Evolutionary conservation across 1,140 invertebrate species (phyloP).

Genomic region (Physella acuta): DNA sequence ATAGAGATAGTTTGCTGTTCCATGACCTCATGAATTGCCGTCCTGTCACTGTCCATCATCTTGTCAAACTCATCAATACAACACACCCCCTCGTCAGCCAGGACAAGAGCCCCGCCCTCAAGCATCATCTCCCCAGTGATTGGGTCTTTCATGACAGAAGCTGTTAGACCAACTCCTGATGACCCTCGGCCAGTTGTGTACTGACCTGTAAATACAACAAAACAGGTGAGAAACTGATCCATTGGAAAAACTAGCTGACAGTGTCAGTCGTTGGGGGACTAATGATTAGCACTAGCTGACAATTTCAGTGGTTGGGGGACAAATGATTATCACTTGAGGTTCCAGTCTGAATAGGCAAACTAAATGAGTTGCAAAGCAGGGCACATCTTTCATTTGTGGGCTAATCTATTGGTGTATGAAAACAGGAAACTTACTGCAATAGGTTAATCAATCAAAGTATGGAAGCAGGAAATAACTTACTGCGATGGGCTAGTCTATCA

Average conservation of each 20-base stretch:
- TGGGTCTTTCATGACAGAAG: conserved; percentile 96
- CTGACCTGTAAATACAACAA: conserved; percentile 67
- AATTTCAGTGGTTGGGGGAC: too few relatives aligned
- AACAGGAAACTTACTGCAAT: conserved; percentile 79
- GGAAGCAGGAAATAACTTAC: too few relatives aligned
- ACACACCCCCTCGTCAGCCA: conserved; percentile 96
- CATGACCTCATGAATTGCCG: conserved; percentile 98
- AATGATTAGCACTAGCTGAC: too few relatives aligned
- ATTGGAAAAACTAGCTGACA: too few relatives aligned
- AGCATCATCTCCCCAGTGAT: conserved; percentile 95
- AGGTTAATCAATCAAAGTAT: too few relatives aligned
- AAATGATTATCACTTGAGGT: too few relatives aligned
- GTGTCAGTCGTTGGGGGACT: too few relatives aligned
- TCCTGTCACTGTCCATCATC: conserved; percentile 93
- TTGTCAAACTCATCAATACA: conserved; percentile 99
- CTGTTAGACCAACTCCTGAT: conserved; percentile 96
- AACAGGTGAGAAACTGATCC: too few relatives aligned
- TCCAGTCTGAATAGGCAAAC: too few relatives aligned
- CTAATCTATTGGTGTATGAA: too few relatives aligned
- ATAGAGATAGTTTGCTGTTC: conserved; percentile 99
- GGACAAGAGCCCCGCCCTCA: conserved; percentile 95
- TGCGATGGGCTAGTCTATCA: conserved; percentile 86
- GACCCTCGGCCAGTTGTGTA: conserved; percentile 97
- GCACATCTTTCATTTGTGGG: too few relatives aligned
- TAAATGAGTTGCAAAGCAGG: too few relatives aligned